Base-by-base conservation (phyloP, 1,140 invertebrate genomes). In the Potamilus streckersoni region DNA sequence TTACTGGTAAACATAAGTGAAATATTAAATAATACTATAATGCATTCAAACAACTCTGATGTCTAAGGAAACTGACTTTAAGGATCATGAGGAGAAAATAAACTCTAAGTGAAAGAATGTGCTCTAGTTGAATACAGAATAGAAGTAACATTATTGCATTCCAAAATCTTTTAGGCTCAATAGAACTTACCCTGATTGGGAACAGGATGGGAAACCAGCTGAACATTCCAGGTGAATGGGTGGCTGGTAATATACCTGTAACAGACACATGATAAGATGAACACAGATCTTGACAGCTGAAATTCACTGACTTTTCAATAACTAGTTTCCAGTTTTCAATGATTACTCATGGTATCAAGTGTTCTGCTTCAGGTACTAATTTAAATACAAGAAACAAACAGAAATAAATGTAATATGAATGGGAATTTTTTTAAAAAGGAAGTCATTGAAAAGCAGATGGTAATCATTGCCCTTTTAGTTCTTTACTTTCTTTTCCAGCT, bases 191-290 rank as follows among this genome's bases (percentile, higher is more conserved):
- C 81, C 82, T 87, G 23, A 98, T 92, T 49, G 97, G 97, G 87
- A 98, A 98, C 79, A 95, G 95, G 70, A 98, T 96, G 17, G 97
- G 97, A 88, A 99, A 99, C 98, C 98, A 99, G 80, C 96, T 97
- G 82, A 97, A 96, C 96, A 99, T 97, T 84, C 95, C 95, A 6
- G 92, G 91, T 58, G 96, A 96, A 87, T 97, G 95, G 11, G 95
- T 96, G 20, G 92, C 90, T 8, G 97, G 97, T 80, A 95, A 92
- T 85, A 97, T 99, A 87, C 90, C 90, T 91, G 69, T 23, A 79
- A 49, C 6, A 49, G 6, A 49, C 38, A 69, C 13, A 69, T 14
- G 20, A 20, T 19, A 31, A 65, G 16, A 11, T 23, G 14, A 31
- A 16, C 16, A 15, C n/a, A 19, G 31, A 16, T 27, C 55, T 19